Base-by-base conservation (phyloP, 2,888 invertebrate genomes). In the Erebia palarica region DNA sequence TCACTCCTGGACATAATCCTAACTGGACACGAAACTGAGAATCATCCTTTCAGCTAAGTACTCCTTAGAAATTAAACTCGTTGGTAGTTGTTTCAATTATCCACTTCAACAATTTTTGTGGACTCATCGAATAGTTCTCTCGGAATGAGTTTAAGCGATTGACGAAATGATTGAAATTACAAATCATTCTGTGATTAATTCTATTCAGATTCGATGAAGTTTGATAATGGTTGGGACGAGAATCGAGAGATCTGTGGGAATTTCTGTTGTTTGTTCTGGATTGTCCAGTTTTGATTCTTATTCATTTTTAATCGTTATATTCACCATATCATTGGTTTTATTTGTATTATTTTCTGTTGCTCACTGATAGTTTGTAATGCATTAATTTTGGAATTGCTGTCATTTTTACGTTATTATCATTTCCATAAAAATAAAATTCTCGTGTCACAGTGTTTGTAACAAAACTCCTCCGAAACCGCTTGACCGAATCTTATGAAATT, bases 221-320 rank as follows among this genome's bases (percentile, higher is more conserved):
- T 73, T 78, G 80, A 78, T 78, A 79, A 75, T 75, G 77, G 73
- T 80, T 77, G 69, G 78, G 81, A 81, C 82, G 77, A 63, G 27
- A 27, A 27, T 27, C 27, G 27, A 27, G 36, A 36, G 79, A 78
- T 77, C 81, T 84, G 81, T 86, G 88, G 82, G 87, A 88, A 87
- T 80, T 78, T 79, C 60, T 53, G 66, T 27, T 64, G 51, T 66
- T 68, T 69, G 47, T 64, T 51, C 51, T 65, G 65, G 27, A 53
- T 36, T 55, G 65, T 36, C 65, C 65, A 65, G 65, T 65, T 65
- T 65, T 53, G n/a, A 36, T 27, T 53, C 16, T 7, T 21, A 49
- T 64, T 27, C n/a, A 18, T 3, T 16, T 51, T 63, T 63, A 21
- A 21, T 36, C 36, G 36, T 36, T 36, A 36, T 36, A 36, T 5